Evolutionary conservation across 2,888 invertebrate species (phyloP).

Genomic region (Bedellia somnulentella): DNA sequence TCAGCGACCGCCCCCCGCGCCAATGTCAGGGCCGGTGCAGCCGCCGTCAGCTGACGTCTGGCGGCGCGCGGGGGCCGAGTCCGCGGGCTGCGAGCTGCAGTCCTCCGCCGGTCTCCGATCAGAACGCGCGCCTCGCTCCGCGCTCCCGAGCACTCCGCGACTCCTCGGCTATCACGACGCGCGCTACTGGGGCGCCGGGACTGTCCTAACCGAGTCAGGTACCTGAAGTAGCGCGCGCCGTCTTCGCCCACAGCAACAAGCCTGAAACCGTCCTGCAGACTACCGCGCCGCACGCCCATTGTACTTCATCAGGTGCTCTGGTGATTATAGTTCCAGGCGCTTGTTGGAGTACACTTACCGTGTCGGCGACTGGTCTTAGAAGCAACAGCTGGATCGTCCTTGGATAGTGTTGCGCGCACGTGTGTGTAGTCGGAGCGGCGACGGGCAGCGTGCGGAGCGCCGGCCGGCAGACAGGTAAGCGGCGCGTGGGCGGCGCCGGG

Average conservation of each 20-base stretch:
- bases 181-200: constrained; percentile 90
- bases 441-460: constrained; percentile 10
- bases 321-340: constrained; percentile 90
- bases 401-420: constrained; percentile 9
- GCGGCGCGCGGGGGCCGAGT: constrained; percentile 51
- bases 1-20: constrained; percentile 50
- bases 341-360: constrained; percentile 99
- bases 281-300: constrained; percentile 90
- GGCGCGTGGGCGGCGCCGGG: constrained; percentile 23
- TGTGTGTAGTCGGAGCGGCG: constrained; percentile 2
- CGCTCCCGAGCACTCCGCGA: constrained; percentile 9
- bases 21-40: constrained; percentile 62
- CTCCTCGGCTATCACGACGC: constrained; percentile 53
- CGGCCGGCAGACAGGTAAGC: constrained; percentile 17
- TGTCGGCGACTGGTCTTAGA: constrained; percentile 62
- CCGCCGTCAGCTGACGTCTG: constrained; percentile 60
- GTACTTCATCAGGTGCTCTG: constrained; percentile 99
- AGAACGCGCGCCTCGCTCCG: constrained; percentile 26
- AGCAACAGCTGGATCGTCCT: constrained; percentile 12
- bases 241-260: constrained; percentile 37
- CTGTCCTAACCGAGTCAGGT: constrained; percentile 87
- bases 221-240: constrained; percentile 99
- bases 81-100: constrained; percentile 34
- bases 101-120: constrained; percentile 34
- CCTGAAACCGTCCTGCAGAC: constrained; percentile 15